Percentiles rank a stretch among this genome's conserved stretches.
phyloP scores from a whole-genome alignment of 2,113 vertebrate genomes.

The Calyptomena viridis region DNA sequence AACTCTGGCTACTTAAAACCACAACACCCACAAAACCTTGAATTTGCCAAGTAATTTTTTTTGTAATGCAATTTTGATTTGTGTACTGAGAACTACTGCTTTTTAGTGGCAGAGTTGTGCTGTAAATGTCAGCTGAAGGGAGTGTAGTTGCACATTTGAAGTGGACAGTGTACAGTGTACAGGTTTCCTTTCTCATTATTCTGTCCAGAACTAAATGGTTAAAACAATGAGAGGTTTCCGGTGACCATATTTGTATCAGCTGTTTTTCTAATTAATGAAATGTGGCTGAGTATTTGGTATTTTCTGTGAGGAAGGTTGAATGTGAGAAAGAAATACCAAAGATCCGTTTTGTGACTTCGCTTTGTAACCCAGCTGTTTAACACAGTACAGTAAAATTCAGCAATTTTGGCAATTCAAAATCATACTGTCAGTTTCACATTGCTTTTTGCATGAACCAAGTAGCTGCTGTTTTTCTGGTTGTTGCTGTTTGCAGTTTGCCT shows the following conservation, averaged over 20 bases:
- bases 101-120: background rate
- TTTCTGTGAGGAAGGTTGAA: background rate
- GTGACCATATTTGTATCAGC: background rate
- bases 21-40: background rate
- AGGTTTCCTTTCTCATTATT: background rate
- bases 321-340: background rate
- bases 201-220: background rate
- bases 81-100: background rate
- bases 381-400: background rate
- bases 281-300: background rate
- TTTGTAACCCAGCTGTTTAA: background rate
- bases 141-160: background rate
- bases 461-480: background rate
- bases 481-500: background rate
- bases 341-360: background rate
- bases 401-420: background rate
- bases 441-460: background rate
- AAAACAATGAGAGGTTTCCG: background rate
- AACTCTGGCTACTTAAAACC: no score
- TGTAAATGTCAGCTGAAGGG: background rate
- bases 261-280: background rate
- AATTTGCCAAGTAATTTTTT: background rate
- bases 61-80: background rate
- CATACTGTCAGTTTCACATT: background rate
- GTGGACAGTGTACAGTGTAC: background rate